Evolutionary conservation across 2,888 invertebrate genomes (phyloP), one percentile per base, ranked within the genome.

Genomic region (Dromius quadrimaculatus): DNA sequence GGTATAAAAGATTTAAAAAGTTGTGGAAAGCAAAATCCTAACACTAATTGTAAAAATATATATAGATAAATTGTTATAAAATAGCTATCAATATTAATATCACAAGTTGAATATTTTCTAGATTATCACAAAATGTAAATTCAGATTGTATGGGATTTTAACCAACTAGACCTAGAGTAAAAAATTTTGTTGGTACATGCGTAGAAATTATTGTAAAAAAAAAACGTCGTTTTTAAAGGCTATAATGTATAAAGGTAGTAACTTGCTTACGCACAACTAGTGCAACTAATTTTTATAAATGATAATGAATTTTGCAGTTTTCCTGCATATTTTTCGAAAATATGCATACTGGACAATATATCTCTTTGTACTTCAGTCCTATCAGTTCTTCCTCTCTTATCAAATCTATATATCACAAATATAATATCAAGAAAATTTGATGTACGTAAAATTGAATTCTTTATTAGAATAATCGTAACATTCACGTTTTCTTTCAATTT

Each of bases 181-280:
- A 32, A n/a, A 57, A 59, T 59, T 59, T 59, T 36, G 59, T 59
- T 62, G 43, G 62, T 62, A 62, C 62, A 62, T 62, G 62, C 62
- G 43, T 62, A 62, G 41, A 62, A 41, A 22, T 62, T 41, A 22
- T 20, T 22, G 34, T 11, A 28, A 54, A 28, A 15, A 28, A 28
- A 23, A 13, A 34, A 15, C 17, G 36, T 59, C 34, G 6, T 36
- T 36, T 59, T 11, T 13, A 28, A 54, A 28, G 28, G 15, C 23
- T 28, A 54, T 13, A 34, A 20, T 41, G 62, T 62, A 62, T 41
- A 62, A n/a, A n/a, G n/a, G n/a, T 41, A 62, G 62, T 23, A 11
- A 62, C 36, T 34, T 41, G 62, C 62, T 62, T 62, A 41, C 38
- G 62, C 62, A 62, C 62, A 41, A 41, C 34, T 23, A 19, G 62